Percentiles rank a stretch among this genome's conserved stretches.
Conservation (phyloP, 2,113 vertebrate species). For the Pomatostomus ruficeps region DNA sequence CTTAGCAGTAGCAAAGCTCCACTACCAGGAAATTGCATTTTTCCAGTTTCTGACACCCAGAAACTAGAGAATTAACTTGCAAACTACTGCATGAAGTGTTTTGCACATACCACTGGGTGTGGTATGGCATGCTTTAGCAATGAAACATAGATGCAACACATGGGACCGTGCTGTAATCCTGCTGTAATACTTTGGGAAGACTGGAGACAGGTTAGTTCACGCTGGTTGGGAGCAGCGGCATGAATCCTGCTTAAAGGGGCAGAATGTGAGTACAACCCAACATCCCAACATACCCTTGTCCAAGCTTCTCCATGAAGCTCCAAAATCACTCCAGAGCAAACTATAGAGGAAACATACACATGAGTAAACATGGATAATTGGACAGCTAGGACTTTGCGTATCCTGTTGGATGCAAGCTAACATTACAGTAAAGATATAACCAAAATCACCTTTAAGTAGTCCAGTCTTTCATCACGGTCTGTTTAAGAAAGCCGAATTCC, state of each 20-base stretch:
- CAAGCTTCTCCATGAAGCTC: constrained; percentile 46
- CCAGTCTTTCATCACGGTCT: not conserved
- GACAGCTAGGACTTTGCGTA: not conserved
- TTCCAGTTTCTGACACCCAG: not conserved
- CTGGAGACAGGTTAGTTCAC: not conserved
- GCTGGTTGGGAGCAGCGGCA: not conserved
- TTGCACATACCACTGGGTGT: not conserved
- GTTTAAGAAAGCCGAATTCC: not conserved
- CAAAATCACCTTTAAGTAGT: not conserved
- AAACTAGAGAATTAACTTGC: not conserved
- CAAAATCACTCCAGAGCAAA: constrained; percentile 42
- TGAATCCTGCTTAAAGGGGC: not conserved
- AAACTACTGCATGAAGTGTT: not conserved
- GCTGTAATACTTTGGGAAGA: not conserved
- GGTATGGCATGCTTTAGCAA: not conserved
- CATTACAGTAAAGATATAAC: not conserved
- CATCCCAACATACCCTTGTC: not conserved
- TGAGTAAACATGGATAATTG: not conserved
- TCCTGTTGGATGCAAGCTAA: not conserved
- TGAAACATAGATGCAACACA: not conserved
- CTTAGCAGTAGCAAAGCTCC: not conserved
- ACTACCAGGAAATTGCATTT: not conserved
- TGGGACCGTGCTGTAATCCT: not conserved
- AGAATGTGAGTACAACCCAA: not conserved
- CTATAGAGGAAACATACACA: not conserved